phyloP scores from a whole-genome alignment of 1,140 invertebrate species.

The Maniola jurtina region DNA sequence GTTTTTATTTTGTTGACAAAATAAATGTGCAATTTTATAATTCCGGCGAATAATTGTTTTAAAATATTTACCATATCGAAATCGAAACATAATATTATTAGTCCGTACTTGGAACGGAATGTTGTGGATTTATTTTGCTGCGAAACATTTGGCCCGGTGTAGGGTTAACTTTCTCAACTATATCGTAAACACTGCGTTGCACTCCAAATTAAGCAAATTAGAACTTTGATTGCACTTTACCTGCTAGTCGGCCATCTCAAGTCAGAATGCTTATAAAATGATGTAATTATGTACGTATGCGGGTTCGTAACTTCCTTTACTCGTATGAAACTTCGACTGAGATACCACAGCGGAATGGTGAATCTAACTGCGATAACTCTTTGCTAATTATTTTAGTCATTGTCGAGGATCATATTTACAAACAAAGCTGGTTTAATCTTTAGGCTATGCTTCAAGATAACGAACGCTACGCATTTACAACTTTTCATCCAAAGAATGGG shows the following conservation, averaged over 20 bases:
- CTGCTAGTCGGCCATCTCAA: neutral
- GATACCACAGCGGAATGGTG: too few species aligned
- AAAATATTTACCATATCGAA: too few species aligned
- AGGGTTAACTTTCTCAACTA: neutral
- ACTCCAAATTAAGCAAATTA: neutral
- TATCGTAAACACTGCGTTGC: neutral
- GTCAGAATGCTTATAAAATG: neutral
- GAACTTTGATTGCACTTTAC: neutral
- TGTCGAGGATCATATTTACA: too few species aligned
- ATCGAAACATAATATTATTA: too few species aligned
- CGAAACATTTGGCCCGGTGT: neutral
- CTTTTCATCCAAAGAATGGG: too few species aligned
- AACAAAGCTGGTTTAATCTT: too few species aligned
- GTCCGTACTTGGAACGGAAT: neutral
- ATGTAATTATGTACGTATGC: neutral
- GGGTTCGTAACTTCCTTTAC: neutral
- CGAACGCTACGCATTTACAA: too few species aligned
- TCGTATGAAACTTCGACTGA: neutral
- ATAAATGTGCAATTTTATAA: neutral
- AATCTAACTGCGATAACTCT: too few species aligned
- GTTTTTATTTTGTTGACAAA: neutral
- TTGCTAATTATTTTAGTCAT: neutral
- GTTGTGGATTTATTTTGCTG: neutral
- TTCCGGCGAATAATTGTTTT: too few species aligned
- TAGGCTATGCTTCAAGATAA: too few species aligned